phyloP scores from a whole-genome alignment of 1,140 invertebrate genomes.

The Drosophila jambulina region DNA sequence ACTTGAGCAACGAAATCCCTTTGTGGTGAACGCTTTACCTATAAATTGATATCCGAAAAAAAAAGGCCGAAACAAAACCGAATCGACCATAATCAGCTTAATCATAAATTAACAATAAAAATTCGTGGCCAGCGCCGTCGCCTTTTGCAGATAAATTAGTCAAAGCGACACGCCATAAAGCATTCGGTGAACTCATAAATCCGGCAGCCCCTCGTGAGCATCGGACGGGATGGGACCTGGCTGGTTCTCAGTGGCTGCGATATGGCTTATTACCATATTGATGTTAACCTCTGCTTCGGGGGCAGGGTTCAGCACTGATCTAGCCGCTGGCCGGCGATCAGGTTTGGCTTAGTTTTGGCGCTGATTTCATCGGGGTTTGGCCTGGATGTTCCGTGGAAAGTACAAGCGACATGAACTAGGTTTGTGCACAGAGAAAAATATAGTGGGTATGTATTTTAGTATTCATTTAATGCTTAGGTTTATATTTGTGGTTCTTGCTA shows the following conservation, averaged over 20 bases:
- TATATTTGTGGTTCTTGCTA: no score
- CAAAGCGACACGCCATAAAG: constrained; percentile 84
- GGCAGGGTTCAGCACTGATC: constrained; percentile 68
- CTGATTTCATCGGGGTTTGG: constrained; percentile 67
- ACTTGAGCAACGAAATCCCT: constrained; percentile 10
- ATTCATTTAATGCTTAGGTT: not conserved
- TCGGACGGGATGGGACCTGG: constrained; percentile 14
- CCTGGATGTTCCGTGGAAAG: constrained; percentile 58
- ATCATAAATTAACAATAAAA: constrained; percentile 82
- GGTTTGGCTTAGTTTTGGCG: constrained; percentile 51
- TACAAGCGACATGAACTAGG: constrained; percentile 25
- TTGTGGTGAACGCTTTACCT: constrained; percentile 6
- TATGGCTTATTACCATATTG: constrained; percentile 81
- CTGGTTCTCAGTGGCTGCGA: constrained; percentile 43
- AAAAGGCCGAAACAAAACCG: constrained; percentile 26
- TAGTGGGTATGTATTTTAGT: not conserved
- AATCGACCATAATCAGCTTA: constrained; percentile 69
- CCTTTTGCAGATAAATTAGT: constrained; percentile 81
- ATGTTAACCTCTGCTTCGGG: constrained; percentile 59
- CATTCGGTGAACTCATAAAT: constrained; percentile 84
- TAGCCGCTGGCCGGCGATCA: constrained; percentile 61
- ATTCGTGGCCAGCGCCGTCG: constrained; percentile 61
- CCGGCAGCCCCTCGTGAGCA: constrained; percentile 46
- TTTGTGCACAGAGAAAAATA: constrained; percentile 32
- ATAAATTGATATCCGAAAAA: constrained; percentile 5